Conservation (phyloP, 2,113 vertebrate species). For the Thalassarche chlororhynchos region DNA sequence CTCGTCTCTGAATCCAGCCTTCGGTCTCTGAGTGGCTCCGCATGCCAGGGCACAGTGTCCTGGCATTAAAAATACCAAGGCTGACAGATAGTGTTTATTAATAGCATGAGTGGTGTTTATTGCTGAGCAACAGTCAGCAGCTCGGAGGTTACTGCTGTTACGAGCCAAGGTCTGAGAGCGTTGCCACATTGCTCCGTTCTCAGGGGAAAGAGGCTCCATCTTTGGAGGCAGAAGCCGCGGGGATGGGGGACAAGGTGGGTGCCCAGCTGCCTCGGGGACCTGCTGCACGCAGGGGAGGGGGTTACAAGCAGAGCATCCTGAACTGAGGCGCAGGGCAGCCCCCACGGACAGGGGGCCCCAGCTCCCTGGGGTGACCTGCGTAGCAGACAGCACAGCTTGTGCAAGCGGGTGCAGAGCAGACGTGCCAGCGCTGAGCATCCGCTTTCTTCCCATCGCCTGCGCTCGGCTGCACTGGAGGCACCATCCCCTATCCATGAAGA, state of each 20-base stretch:
- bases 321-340: not conserved
- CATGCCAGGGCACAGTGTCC: constrained; percentile 65
- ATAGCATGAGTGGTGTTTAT: constrained; percentile 70
- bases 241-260: no score
- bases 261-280: fast-evolving
- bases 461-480: not conserved
- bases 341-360: fast-evolving
- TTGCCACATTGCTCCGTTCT: constrained; percentile 39
- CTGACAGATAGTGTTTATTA: constrained; percentile 72
- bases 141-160: constrained; percentile 62
- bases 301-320: not conserved
- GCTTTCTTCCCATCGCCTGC: not conserved
- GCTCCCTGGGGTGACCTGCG: fast-evolving
- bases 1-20: constrained; percentile 16
- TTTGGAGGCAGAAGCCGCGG: not conserved
- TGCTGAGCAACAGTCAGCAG: constrained; percentile 73
- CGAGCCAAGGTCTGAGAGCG: constrained; percentile 61
- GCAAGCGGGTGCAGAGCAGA: not conserved
- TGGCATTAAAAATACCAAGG: constrained; percentile 72
- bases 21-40: not conserved
- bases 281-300: not conserved
- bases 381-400: not conserved
- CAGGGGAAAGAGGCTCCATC: not conserved
- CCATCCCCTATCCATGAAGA: not conserved
- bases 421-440: fast-evolving